Evolutionary conservation across 2,888 invertebrate species (phyloP), one percentile per base, ranked within the genome.

Genomic region (Atethmia centrago): DNA sequence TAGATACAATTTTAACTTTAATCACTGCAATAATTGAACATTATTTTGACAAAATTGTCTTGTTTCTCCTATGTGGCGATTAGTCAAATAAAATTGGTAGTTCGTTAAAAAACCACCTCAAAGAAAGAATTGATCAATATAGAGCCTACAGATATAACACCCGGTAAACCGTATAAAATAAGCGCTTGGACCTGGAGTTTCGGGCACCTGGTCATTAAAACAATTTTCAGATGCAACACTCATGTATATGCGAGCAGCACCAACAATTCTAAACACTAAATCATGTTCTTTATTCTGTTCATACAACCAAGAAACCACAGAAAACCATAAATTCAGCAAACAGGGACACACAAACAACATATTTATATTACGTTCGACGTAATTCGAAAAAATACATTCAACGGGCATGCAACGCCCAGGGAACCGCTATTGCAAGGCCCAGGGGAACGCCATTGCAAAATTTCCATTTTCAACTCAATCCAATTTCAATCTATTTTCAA

Each of bases 401-500:
- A 28, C 68, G 40, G 67, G 71, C 70, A 82, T 84, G 80, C 79
- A 78, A 56, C 63, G 63, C 80, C 78, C 77, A 61, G 2, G 77
- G 83, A 80, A 74, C 16, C 59, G 59, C 73, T 73, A 82, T 77
- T 78, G 78, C 61, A 28, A 71, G 70, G 73, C 84, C 85, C 72
- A 63, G 36, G 75, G 80, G 82, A 70, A 42, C 53, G 68, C 71
- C 79, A 82, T 81, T 81, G 86, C 79, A 83, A 86, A 86, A 85
- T 84, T 85, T 86, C 85, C 85, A 83, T 86, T 86, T 85, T 81
- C 78, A 84, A 82, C 77, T 85, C 82, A 84, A 86, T 86, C 78
- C 86, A 85, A 86, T 86, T 85, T 85, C 86, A 80, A 86, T 86
- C 79, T 85, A 86, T 86, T 86, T 85, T 86, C 86, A 86, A 86